A percentile compares a stretch with the other conserved stretches of the same genome.
Conservation (phyloP, 2,113 vertebrate genomes). For the Chrysochloris asiatica region DNA sequence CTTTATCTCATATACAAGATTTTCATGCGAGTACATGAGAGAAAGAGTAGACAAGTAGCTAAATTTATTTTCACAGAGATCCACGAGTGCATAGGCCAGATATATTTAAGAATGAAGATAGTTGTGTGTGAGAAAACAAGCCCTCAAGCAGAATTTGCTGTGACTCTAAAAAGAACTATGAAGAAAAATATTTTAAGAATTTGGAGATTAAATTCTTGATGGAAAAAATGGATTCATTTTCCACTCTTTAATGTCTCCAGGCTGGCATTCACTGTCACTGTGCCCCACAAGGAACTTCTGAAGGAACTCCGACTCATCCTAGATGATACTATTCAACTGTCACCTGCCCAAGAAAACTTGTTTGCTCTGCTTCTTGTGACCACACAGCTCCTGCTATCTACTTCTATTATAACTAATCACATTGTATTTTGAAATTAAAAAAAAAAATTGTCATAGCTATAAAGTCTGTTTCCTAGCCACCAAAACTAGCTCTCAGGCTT, state of each 20-base stretch:
- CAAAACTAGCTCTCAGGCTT: background rate
- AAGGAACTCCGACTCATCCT: background rate
- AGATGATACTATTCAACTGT: background rate
- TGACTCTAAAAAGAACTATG: background rate
- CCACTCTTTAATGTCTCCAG: background rate
- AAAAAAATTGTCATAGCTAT: background rate
- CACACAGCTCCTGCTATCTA: background rate
- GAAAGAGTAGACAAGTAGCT: background rate
- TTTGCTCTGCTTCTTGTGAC: background rate
- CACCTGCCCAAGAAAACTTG: background rate
- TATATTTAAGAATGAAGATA: background rate
- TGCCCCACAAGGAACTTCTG: background rate
- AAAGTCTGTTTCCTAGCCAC: background rate
- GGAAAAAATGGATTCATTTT: background rate
- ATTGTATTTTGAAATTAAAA: background rate
- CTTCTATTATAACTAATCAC: background rate
- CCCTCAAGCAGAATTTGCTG: background rate
- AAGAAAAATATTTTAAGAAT: background rate
- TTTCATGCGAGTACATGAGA: background rate
- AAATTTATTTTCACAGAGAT: background rate
- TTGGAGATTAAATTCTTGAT: background rate
- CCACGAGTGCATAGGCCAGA: background rate
- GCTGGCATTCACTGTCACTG: background rate
- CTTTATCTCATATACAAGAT: background rate
- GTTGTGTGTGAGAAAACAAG: background rate